A percentile compares a stretch with the other conserved stretches of the same genome.
Conservation (phyloP, 2,888 invertebrate genomes). For the Actias luna region DNA sequence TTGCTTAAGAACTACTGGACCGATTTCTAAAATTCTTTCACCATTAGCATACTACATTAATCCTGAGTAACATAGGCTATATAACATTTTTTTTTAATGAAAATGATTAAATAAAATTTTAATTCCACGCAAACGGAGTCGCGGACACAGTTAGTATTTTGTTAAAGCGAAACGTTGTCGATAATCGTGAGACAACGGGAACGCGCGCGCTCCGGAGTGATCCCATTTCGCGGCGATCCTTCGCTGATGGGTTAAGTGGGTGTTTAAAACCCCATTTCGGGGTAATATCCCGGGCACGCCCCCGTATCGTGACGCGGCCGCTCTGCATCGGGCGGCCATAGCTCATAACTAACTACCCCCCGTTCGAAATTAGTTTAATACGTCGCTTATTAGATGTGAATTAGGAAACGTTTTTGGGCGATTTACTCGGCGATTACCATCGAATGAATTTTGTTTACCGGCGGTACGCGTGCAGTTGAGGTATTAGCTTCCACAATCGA, state of each 20-base stretch:
- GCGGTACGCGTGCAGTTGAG: background rate
- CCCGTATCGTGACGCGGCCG: conserved; percentile 20
- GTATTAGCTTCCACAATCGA: background rate
- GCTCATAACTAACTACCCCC: conserved; percentile 24
- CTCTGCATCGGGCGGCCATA: conserved; percentile 16
- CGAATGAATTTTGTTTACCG: background rate
- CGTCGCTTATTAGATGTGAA: conserved; percentile 18
- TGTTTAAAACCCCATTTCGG: conserved; percentile 53
- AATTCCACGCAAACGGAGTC: too few relatives aligned
- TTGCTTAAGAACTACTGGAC: too few relatives aligned
- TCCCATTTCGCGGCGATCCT: conserved; percentile 58
- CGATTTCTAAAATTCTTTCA: too few relatives aligned
- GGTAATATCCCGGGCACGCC: conserved; percentile 46
- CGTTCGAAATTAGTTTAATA: conserved; percentile 19
- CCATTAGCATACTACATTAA: too few relatives aligned
- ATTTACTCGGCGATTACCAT: conserved; percentile 11
- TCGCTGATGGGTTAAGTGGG: conserved; percentile 54
- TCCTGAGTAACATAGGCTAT: too few relatives aligned
- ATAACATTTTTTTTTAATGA: too few relatives aligned
- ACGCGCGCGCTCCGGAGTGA: conserved; percentile 35
- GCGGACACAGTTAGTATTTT: too few relatives aligned
- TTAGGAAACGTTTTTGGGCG: conserved; percentile 14
- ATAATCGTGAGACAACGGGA: conserved; percentile 44
- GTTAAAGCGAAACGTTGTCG: too few relatives aligned
- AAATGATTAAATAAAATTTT: too few relatives aligned